These are phyloP conservation scores for Lithophane ornitopus DNA, from an alignment of 2,888 invertebrate genomes.

Conservation along the genomic window DNA sequence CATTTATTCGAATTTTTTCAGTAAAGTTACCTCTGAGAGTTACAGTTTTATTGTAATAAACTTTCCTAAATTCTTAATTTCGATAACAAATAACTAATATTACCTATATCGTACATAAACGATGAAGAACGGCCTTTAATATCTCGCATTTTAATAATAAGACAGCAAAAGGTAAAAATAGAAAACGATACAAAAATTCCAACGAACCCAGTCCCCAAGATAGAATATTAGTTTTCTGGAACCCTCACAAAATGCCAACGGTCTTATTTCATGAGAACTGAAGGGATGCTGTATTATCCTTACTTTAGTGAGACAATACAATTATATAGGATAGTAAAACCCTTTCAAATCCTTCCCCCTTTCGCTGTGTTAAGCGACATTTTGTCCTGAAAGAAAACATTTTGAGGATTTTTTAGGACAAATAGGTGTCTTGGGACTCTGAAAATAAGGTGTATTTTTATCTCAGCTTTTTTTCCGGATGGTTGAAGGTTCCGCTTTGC, in stretches of 20 bases:
- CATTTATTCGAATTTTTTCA: neutral
- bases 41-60: neutral
- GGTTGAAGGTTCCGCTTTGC: conserved; percentile 14
- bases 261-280: conserved; percentile 39
- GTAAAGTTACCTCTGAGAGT: neutral
- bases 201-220: neutral
- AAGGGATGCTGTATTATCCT: conserved; percentile 13
- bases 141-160: conserved; percentile 11
- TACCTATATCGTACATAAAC: neutral
- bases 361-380: conserved; percentile 27
- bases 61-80: neutral
- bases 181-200: conserved; percentile 10
- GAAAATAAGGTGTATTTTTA: conserved; percentile 36
- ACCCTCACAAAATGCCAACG: conserved; percentile 25
- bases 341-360: conserved; percentile 26
- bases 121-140: neutral
- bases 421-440: conserved; percentile 18
- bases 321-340: conserved; percentile 30
- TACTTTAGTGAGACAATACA: conserved; percentile 34
- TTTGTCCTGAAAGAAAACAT: conserved; percentile 26
- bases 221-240: conserved; percentile 37
- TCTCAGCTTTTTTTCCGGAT: neutral
- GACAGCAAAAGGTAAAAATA: neutral
- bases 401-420: neutral
- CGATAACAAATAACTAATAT: neutral